A percentile compares a stretch with the other conserved stretches of the same genome.
Conservation (phyloP, 2,797 vertebrate genomes). For the Tympanoctomys barrerae region DNA sequence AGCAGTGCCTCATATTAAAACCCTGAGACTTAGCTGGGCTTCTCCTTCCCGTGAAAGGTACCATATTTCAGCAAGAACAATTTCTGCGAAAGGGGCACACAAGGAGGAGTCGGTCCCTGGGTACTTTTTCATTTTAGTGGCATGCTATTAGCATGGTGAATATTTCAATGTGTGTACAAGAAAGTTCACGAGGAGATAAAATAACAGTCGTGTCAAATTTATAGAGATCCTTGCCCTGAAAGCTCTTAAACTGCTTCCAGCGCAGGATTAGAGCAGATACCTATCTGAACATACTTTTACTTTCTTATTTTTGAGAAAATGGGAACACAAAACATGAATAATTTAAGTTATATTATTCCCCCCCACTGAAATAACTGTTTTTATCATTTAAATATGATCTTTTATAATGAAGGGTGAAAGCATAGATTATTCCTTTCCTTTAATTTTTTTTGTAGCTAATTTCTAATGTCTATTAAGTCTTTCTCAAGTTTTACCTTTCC, state of each 20-base stretch:
- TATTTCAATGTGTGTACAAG: conserved; percentile 64
- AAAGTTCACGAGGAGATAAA: conserved; percentile 67
- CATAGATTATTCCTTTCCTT: neutral
- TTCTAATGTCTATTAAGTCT: no score
- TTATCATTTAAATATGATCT: conserved; percentile 26
- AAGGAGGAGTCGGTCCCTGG: conserved; percentile 58
- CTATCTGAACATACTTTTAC: neutral
- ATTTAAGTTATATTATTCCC: neutral
- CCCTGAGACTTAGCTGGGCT: neutral
- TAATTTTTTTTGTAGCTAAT: neutral
- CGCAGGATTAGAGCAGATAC: conserved; percentile 21
- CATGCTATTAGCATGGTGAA: conserved; percentile 65
- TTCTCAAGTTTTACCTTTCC: no score
- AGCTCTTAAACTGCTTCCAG: conserved; percentile 56
- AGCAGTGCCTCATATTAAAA: neutral
- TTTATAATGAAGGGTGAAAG: neutral
- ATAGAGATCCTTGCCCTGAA: conserved; percentile 13
- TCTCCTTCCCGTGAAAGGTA: conserved; percentile 22
- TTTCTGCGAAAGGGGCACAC: neutral
- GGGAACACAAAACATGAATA: neutral
- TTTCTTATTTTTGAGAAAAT: conserved; percentile 15
- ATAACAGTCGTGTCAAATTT: conserved; percentile 65
- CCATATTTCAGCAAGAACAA: conserved; percentile 54
- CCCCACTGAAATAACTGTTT: neutral
- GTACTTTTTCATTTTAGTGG: conserved; percentile 59